phyloP scores from a whole-genome alignment of 2,797 vertebrate genomes.

The Coendou prehensilis region DNA sequence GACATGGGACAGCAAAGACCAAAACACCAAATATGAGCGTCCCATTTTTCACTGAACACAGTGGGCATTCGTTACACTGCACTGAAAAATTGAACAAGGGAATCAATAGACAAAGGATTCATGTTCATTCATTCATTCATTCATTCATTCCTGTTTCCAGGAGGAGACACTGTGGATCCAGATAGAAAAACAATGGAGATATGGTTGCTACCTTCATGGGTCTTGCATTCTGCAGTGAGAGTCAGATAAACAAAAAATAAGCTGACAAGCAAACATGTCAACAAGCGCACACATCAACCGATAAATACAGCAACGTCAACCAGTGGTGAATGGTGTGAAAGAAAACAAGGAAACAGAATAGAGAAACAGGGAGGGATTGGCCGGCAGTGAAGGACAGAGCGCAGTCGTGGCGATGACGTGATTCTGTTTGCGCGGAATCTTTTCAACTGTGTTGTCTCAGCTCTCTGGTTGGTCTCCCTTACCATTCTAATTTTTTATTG shows the following conservation, averaged over 20 bases:
- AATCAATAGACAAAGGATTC: background rate
- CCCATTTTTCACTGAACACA: background rate
- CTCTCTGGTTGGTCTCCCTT: background rate
- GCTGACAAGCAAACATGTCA: background rate
- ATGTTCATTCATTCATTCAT: background rate
- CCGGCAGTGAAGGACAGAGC: rapidly evolving
- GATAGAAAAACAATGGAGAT: background rate
- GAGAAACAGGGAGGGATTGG: background rate
- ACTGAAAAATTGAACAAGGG: background rate
- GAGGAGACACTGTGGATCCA: background rate
- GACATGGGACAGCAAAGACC: background rate
- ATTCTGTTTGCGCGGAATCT: background rate
- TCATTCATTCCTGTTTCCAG: too few relatives aligned
- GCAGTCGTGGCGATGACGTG: rapidly evolving
- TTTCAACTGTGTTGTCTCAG: too few relatives aligned
- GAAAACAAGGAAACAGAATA: too few relatives aligned
- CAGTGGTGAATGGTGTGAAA: background rate
- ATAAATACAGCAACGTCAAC: background rate
- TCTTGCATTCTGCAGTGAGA: background rate
- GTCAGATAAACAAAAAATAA: background rate
- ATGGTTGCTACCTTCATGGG: background rate
- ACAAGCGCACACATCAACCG: background rate
- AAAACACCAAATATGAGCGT: background rate
- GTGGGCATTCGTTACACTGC: background rate
- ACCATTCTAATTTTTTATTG: background rate